phyloP scores from a whole-genome alignment of 2,113 vertebrate genomes.

The Epinephelus moara region DNA sequence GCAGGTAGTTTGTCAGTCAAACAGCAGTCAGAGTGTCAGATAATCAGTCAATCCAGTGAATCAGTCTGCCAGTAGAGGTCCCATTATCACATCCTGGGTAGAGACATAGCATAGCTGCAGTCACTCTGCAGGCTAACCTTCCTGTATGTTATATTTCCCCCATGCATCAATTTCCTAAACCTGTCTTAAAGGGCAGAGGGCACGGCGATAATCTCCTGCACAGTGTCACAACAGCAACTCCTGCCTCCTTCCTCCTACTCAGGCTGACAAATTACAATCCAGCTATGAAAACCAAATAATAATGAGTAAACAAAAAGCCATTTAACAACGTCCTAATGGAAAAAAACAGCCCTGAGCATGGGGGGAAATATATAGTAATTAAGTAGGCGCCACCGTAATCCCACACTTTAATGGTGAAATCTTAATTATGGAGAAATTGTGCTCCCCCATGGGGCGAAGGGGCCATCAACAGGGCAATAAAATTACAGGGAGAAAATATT shows the following conservation, averaged over 20 bases:
- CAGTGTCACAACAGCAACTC: slow-evolving; percentile 10
- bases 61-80: slow-evolving; percentile 12
- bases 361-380: slow-evolving; percentile 49
- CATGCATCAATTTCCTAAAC: slow-evolving; percentile 56
- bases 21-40: background rate
- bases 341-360: slow-evolving; percentile 61
- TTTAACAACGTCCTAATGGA: slow-evolving; percentile 66
- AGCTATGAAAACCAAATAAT: slow-evolving; percentile 60
- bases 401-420: slow-evolving; percentile 59
- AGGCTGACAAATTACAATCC: slow-evolving; percentile 55
- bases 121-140: slow-evolving; percentile 17
- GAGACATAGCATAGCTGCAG: background rate
- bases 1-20: slow-evolving; percentile 7
- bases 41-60: slow-evolving; percentile 1
- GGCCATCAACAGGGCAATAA: slow-evolving; percentile 41
- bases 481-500: slow-evolving; percentile 37
- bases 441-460: slow-evolving; percentile 38
- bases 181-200: slow-evolving; percentile 44
- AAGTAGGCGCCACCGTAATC: slow-evolving; percentile 50
- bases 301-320: slow-evolving; percentile 70
- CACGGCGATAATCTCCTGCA: slow-evolving; percentile 38
- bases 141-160: slow-evolving; percentile 38
- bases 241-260: slow-evolving; percentile 39
- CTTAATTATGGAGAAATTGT: slow-evolving; percentile 70
- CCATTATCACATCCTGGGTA: slow-evolving; percentile 6